Conservation (phyloP, 2,888 invertebrate species). For the Scaptomyza caliginosa region DNA sequence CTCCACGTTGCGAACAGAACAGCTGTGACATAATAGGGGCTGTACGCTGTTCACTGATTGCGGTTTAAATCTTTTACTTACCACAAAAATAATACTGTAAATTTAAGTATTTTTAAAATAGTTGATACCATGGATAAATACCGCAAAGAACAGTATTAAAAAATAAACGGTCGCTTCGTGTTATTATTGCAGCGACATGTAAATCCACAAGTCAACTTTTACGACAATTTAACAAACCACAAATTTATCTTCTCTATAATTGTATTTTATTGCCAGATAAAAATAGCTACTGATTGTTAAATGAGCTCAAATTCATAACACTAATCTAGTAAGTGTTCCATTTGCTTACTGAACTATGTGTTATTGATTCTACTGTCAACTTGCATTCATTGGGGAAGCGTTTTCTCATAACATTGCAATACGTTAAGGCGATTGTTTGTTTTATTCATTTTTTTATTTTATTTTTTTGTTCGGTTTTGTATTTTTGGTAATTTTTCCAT, state of each 20-base stretch:
- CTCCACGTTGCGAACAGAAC: conserved; percentile 66
- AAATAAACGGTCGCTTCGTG: no score
- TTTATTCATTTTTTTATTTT: conserved; percentile 6
- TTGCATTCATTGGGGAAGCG: conserved; percentile 6
- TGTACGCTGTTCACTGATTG: conserved; percentile 36
- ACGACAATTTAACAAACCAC: not conserved
- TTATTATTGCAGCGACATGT: not conserved
- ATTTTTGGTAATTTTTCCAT: conserved; percentile 6
- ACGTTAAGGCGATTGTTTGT: conserved; percentile 33
- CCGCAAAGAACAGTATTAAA: not conserved
- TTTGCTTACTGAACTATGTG: not conserved
- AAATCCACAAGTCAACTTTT: not conserved
- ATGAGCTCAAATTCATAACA: not conserved
- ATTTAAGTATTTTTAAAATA: not conserved
- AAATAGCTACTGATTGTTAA: not conserved
- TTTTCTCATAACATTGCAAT: conserved; percentile 32
- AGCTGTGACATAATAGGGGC: conserved; percentile 53
- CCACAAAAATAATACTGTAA: conserved; percentile 14
- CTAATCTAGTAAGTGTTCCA: not conserved
- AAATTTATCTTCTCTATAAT: not conserved
- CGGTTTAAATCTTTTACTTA: not conserved
- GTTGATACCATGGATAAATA: not conserved
- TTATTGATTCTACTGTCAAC: conserved; percentile 37
- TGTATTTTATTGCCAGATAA: conserved; percentile 1
- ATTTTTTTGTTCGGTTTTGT: conserved; percentile 14